Base-by-base conservation (phyloP, 2,113 vertebrate genomes). In the Anas platyrhynchos region DNA sequence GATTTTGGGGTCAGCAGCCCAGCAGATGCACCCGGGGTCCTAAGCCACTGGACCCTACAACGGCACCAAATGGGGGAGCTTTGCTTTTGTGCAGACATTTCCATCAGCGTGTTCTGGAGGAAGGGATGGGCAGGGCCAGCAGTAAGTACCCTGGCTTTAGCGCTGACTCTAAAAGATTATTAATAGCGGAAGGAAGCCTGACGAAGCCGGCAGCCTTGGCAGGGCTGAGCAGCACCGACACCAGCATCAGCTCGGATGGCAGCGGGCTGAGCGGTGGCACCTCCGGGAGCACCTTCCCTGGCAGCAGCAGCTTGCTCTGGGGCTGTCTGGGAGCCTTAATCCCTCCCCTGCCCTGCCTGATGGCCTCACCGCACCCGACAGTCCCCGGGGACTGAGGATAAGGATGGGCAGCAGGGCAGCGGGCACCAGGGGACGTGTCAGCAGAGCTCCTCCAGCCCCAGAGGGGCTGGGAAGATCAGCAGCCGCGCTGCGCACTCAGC, bases 301-400 rank as follows among this genome's bases (percentile, higher is more conserved):
- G 0, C 17, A 20, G 55, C 50, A 79, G 66, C 0, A 1, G 25
- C 68, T 86, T 4, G 0, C 29, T 55, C 58, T 21, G 44, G 4
- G 4, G 3, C 68, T 7, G 11, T 31, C 59, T 2, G 2, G 82
- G 71, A 27, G 23, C 13, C 22, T 9, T 34, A 55, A 36, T 41
- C 86, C 65, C 48, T 77, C 36, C 22, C 82, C 38, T 79, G 71
- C 6, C 1, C 21, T 72, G 62, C 48, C 41, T 10, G 8, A 77
- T 68, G 32, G 61, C 34, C 54, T 55, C 48, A 31, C 67, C 54
- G 23, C 27, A 36, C 22, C 13, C 16, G 7, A 54, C 2, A 58
- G 29, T 21, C 13, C 29, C 32, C 13, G 9, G 32, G 16, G 50
- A 55, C 29, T 54, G 56, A 50, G 85, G 80, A n/a, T 44, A 85